Base-by-base conservation (phyloP, 2,888 invertebrate species). In the Petrolisthes manimaculis region DNA sequence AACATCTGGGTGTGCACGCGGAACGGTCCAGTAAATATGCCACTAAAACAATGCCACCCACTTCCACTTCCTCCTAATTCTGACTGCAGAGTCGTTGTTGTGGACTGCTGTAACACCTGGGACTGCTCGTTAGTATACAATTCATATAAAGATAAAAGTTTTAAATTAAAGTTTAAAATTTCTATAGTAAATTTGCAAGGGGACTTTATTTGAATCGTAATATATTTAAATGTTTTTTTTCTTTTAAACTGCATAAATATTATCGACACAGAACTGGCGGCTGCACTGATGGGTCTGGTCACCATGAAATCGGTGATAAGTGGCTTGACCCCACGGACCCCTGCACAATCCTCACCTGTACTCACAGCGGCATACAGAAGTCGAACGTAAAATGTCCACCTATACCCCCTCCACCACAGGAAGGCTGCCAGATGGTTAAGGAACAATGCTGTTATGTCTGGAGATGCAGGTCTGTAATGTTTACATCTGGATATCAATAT, bases 371-470 rank as follows among this genome's bases (percentile, higher is more conserved):
- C 21, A 71, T 71, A 71, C n/a, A 71, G 21, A 71, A n/a, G 71
- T n/a, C 8, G 6, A 14, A 21, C 14, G 71, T 71, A 18, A 6
- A 3, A 18, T 71, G 71, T n/a, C 71, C 71, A 21, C 21, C 71
- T 21, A 18, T 71, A n/a, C 21, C 21, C 14, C 71, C 71, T n/a
- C 71, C 1, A 71, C 14, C 14, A 71, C 71, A 71, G 6, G 6
- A 2, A 6, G 14, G 6, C 21, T 71, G 71, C 71, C 14, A 4
- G 71, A 8, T 71, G 14, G 71, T n/a, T 8, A 21, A n/a, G 71
- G 21, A 71, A 21, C n/a, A 71, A n/a, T 71, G 71, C 71, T 71
- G 71, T 21, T 71, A n/a, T 21, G 21, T n/a, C 71, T 71, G 71
- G 71, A 71, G 14, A 71, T 71, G 71, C 71, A n/a, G 6, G 71